Evolutionary conservation across 1,140 invertebrate species (phyloP).

Genomic region (Drosophila rhopaloa): DNA sequence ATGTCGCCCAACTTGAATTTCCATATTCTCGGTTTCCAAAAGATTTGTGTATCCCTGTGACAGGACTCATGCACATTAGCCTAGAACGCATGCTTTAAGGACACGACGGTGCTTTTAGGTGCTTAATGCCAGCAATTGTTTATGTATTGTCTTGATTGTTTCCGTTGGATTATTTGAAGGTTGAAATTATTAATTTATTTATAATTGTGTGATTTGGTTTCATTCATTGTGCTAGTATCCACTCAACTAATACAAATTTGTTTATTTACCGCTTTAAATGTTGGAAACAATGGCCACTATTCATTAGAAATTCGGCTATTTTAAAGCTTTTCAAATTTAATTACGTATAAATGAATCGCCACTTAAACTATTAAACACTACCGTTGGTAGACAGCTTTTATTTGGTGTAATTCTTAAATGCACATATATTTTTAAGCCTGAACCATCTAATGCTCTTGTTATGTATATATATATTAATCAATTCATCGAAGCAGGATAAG

Average conservation of each 20-base stretch:
- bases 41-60: conserved; percentile 6
- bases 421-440: too few relatives aligned
- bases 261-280: background rate
- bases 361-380: too few relatives aligned
- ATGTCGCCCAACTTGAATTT: conserved; percentile 16
- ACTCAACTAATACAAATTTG: background rate
- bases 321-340: background rate
- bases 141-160: background rate
- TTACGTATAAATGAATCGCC: too few relatives aligned
- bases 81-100: background rate
- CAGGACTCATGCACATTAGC: conserved; percentile 4
- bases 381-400: too few relatives aligned
- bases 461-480: too few relatives aligned
- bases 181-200: background rate
- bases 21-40: background rate
- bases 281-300: background rate
- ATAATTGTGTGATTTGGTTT: background rate
- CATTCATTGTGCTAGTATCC: too few relatives aligned
- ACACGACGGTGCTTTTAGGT: conserved; percentile 8
- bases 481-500: too few relatives aligned
- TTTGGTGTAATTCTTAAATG: too few relatives aligned
- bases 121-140: background rate
- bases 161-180: background rate
- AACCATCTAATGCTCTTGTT: too few relatives aligned
- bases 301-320: background rate